Evolutionary conservation across 2,888 invertebrate species (phyloP).

Genomic region (Helleia helle): DNA sequence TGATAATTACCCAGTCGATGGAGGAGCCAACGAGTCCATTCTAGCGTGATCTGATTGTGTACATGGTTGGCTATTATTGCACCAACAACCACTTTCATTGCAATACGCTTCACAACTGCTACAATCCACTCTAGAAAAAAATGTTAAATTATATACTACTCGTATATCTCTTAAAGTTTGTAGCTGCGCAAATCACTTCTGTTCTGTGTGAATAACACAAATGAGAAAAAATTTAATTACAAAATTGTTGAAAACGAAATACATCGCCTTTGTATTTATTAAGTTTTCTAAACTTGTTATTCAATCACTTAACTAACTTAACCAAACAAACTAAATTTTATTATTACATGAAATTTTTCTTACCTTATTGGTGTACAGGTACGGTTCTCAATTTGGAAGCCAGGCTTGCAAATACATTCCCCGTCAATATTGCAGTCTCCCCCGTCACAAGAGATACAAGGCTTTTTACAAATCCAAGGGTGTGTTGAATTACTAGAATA

Average conservation of each 20-base stretch:
- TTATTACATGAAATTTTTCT: conserved; percentile 20
- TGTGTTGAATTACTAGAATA: conserved; percentile 25
- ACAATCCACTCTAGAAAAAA: conserved; percentile 36
- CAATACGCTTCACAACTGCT: conserved; percentile 31
- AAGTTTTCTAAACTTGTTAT: no score
- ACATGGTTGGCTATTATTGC: conserved; percentile 29
- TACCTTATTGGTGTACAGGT: conserved; percentile 31
- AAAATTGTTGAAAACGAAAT: not conserved
- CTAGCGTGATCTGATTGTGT: not conserved
- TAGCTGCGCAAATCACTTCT: no score
- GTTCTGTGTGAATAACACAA: no score
- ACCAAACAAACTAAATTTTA: no score
- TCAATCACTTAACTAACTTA: no score
- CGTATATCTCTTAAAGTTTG: not conserved
- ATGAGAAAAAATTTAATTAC: conserved; percentile 1
- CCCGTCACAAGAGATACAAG: conserved; percentile 32
- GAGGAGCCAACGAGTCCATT: not conserved
- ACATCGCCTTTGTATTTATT: no score
- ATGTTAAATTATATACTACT: not conserved
- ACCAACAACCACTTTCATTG: conserved; percentile 26
- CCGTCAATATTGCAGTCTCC: conserved; percentile 34
- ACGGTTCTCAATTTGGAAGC: conserved; percentile 27
- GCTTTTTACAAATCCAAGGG: conserved; percentile 29
- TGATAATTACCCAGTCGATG: not conserved
- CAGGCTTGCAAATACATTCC: conserved; percentile 30